Conservation (phyloP, 2,797 vertebrate genomes). For the Chelmon rostratus region DNA sequence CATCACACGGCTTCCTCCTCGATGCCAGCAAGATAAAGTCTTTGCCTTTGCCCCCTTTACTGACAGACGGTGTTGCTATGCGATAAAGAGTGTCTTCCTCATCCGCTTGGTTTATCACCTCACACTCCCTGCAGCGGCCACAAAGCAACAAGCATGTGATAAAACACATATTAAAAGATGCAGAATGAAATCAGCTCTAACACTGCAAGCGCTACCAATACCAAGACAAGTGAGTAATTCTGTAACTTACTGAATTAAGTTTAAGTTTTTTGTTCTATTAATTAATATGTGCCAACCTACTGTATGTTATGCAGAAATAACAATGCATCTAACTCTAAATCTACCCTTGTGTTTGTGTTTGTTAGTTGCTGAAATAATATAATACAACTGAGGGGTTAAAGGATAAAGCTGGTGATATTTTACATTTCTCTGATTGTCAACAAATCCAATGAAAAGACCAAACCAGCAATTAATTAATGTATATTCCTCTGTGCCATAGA, state of each 20-base stretch:
- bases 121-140: conserved; percentile 85
- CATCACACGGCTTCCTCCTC: conserved; percentile 91
- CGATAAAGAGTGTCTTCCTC: conserved; percentile 94
- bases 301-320: not conserved
- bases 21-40: conserved; percentile 96
- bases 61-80: conserved; percentile 86
- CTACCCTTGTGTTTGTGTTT: not conserved
- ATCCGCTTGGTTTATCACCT: conserved; percentile 91
- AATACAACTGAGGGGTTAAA: not conserved
- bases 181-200: not conserved
- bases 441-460: not conserved
- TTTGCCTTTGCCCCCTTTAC: conserved; percentile 85
- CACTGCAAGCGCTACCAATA: not conserved
- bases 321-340: too few species aligned
- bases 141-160: not conserved
- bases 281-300: not conserved
- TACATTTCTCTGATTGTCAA: too few species aligned
- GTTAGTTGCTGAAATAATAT: not conserved
- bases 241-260: not conserved
- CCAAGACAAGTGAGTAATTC: not conserved
- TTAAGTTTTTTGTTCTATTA: not conserved
- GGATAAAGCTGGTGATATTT: too few species aligned
- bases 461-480: not conserved
- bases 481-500: not conserved
- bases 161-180: not conserved